Base-by-base conservation (phyloP, 1,140 invertebrate species). In the Chironomus tepperi region DNA sequence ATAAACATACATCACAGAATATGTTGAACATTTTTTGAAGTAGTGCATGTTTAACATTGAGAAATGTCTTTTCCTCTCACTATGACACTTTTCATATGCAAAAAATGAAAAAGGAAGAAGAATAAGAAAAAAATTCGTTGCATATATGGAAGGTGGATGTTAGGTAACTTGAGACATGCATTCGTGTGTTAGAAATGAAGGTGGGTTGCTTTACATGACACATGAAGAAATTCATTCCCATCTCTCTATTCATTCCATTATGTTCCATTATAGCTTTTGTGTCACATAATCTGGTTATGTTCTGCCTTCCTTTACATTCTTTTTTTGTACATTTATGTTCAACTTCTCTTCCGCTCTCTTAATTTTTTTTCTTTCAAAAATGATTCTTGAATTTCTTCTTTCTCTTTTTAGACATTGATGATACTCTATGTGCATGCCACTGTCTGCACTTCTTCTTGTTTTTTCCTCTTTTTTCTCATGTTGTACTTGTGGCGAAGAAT, bases 261-360 rank as follows among this genome's bases (percentile, higher is more conserved):
- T 57, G 47, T 57, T n/a, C 47, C 47, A 57, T 57, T 57, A 57
- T 57, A 57, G 47, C 47, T 57, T 57, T 57, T 57, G 47, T 57
- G 47, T 57, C 47, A 57, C 47, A 57, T 57, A 57, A 57, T 57
- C 47, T 57, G 47, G 47, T 57, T 57, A 57, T 57, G 12, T 57
- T 57, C 47, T 34, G 47, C n/a, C 47, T 57, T 12, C 47, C 47
- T 57, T 57, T 34, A 34, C 47, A 57, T 57, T 57, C 47, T 57
- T 15, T 57, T 12, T n/a, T 57, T 57, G 24, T 34, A 34, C 47
- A 57, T 57, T 12, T 57, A 57, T n/a, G 47, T 57, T 12, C n/a
- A 12, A n/a, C 47, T 57, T 12, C 47, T 57, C 47, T 57, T 57
- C 47, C 47, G 47, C n/a, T 57, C 24, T 57, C 12, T 57, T 57